Base-by-base conservation (phyloP, 2,797 vertebrate genomes). In the Cuniculus paca region DNA sequence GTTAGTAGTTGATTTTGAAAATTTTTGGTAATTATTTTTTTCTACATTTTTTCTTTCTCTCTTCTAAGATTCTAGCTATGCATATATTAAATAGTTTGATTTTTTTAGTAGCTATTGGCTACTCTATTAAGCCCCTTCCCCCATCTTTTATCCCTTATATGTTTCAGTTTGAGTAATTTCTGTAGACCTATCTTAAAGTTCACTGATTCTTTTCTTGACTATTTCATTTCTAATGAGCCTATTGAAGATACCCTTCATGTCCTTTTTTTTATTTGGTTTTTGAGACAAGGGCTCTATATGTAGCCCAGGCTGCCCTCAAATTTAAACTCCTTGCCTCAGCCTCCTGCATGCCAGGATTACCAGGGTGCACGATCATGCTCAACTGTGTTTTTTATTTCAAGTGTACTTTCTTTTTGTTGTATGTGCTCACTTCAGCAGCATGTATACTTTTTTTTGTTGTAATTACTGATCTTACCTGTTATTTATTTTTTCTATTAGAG, bases 21-120 rank as follows among this genome's bases (percentile, higher is more conserved):
- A 84, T 78, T 96, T 75, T 75, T 75, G 42, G 72, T n/a, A 26
- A 48, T 63, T 83, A 56, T 52, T 60, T 94, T 85, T 92, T 75
- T 42, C 19, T 79, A 19, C 5, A 80, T 36, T 70, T 78, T 60
- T 5, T 81, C n/a, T 19, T 58, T 70, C 36, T 82, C 6, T 61
- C 36, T 91, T 54, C 26, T 85, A n/a, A n/a, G 39, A 91, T 82
- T 82, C 48, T 77, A 20, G 3, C 39, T 95, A 4, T 92, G 16
- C 8, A 22, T 89, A 52, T 80, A 75, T 88, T 89, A 91, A 72
- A 50, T 86, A 78, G 6, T 94, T 84, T 58, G 31, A 50, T 88
- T 92, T 45, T 88, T 74, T 1, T 60, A 89, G 17, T 14, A 84
- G 8, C 42, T 61, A 12, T 79, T 94, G 6, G 54, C 39, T 78